phyloP scores from a whole-genome alignment of 2,797 vertebrate genomes.

The Sandelia bainsii region DNA sequence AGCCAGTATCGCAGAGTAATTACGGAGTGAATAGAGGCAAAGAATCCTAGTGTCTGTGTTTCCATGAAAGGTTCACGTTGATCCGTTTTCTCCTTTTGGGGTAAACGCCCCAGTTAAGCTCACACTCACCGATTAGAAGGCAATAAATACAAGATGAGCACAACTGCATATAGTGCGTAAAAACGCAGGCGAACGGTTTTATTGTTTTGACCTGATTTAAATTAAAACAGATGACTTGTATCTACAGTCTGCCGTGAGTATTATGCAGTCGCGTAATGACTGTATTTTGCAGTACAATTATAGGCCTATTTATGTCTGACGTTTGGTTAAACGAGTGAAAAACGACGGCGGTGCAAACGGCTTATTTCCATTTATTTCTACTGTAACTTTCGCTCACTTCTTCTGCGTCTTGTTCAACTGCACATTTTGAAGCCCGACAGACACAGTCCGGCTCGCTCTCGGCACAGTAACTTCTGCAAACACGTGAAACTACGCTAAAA shows the following conservation, averaged over 20 bases:
- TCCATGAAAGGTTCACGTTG: neutral
- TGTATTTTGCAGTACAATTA: neutral
- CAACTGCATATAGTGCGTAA: constrained; percentile 45
- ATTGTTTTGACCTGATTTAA: constrained; percentile 29
- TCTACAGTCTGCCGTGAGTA: neutral
- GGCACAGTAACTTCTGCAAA: constrained; percentile 7
- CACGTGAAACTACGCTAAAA: constrained; percentile 4
- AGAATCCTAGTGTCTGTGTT: constrained; percentile 38
- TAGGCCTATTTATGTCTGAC: neutral
- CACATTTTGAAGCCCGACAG: neutral
- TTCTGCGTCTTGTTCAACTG: neutral
- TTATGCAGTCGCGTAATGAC: neutral
- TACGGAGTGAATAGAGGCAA: neutral
- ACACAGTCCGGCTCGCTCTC: neutral
- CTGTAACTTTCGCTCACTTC: constrained; percentile 4
- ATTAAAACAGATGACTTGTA: constrained; percentile 11
- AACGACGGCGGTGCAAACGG: neutral
- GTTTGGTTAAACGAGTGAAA: neutral
- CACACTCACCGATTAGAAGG: constrained; percentile 30
- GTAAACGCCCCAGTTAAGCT: constrained; percentile 49
- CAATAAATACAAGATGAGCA: constrained; percentile 43
- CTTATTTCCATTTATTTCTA: neutral
- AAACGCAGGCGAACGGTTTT: constrained; percentile 33
- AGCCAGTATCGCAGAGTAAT: constrained; percentile 34
- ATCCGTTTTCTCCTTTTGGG: constrained; percentile 31